These are phyloP conservation scores for Intellagama lesueurii DNA, from an alignment of 2,797 vertebrate species.

Conservation along the genomic window DNA sequence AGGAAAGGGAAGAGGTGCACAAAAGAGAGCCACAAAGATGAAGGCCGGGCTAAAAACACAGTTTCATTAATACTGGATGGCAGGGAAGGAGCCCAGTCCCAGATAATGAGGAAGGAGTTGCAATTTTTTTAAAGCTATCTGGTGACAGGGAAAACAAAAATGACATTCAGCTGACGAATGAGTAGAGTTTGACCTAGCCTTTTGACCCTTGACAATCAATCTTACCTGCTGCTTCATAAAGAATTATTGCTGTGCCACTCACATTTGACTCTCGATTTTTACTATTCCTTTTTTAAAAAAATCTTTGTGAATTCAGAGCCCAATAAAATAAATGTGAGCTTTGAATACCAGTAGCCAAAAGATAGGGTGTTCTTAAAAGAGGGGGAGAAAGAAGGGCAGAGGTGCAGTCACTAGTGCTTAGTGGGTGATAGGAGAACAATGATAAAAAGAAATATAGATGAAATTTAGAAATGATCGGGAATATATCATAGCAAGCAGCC, in stretches of 20 bases:
- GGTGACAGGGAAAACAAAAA: constrained; percentile 93
- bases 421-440: constrained; percentile 45
- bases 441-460: constrained; percentile 67
- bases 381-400: constrained; percentile 39
- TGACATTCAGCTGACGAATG: constrained; percentile 94
- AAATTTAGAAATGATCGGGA: constrained; percentile 69
- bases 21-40: constrained; percentile 82
- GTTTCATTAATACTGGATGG: constrained; percentile 86
- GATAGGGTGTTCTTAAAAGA: constrained; percentile 56
- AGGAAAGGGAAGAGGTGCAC: constrained; percentile 63
- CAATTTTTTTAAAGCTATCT: constrained; percentile 85
- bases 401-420: constrained; percentile 6
- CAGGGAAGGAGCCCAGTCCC: constrained; percentile 81
- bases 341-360: constrained; percentile 64
- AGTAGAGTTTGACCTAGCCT: constrained; percentile 91
- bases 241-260: constrained; percentile 85
- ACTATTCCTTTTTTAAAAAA: constrained; percentile 69
- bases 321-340: constrained; percentile 74
- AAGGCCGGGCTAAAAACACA: constrained; percentile 86
- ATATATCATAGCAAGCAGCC: constrained; percentile 57
- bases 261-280: constrained; percentile 86
- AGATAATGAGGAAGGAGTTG: constrained; percentile 87
- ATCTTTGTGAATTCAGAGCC: constrained; percentile 62
- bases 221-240: constrained; percentile 89
- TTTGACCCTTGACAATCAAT: constrained; percentile 98